A percentile compares a stretch with the other conserved stretches of the same genome.
phyloP scores from a whole-genome alignment of 2,797 vertebrate species.

The Rallus crepitans region DNA sequence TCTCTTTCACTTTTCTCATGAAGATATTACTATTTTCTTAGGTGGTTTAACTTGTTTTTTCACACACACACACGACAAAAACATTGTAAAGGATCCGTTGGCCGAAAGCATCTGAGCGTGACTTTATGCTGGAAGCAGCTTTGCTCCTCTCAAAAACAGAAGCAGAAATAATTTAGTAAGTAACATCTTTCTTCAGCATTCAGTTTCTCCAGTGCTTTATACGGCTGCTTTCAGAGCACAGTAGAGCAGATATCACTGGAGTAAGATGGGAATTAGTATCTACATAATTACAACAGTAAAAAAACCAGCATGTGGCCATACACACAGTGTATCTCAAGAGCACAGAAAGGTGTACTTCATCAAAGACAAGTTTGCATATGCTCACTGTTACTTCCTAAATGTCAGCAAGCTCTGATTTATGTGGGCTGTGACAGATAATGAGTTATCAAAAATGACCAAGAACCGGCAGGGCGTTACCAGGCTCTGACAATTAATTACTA shows the following conservation, averaged over 20 bases:
- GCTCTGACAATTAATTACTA: background rate
- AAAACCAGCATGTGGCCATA: background rate
- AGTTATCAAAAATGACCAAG: background rate
- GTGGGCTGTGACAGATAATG: fast-evolving
- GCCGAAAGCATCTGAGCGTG: conserved; percentile 23
- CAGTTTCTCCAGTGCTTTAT: conserved; percentile 45
- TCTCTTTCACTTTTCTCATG: background rate
- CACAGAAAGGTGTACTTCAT: background rate
- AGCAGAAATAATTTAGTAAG: conserved; percentile 32
- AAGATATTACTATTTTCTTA: background rate
- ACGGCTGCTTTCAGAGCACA: conserved; percentile 56
- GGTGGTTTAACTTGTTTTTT: background rate
- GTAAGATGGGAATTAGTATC: conserved; percentile 55
- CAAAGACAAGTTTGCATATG: background rate
- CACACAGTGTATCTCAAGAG: background rate
- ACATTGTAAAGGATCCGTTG: background rate
- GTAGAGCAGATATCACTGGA: background rate
- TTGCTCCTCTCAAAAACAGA: conserved; percentile 11
- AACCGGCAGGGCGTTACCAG: fast-evolving
- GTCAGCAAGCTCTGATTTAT: background rate
- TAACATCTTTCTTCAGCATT: conserved; percentile 47
- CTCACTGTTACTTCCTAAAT: background rate
- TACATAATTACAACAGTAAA: background rate
- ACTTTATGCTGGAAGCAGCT: conserved; percentile 48
- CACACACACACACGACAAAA: too few relatives aligned